Percentiles rank a stretch among this genome's conserved stretches.
phyloP scores from a whole-genome alignment of 2,797 vertebrate genomes.

The Hybognathus amarus region DNA sequence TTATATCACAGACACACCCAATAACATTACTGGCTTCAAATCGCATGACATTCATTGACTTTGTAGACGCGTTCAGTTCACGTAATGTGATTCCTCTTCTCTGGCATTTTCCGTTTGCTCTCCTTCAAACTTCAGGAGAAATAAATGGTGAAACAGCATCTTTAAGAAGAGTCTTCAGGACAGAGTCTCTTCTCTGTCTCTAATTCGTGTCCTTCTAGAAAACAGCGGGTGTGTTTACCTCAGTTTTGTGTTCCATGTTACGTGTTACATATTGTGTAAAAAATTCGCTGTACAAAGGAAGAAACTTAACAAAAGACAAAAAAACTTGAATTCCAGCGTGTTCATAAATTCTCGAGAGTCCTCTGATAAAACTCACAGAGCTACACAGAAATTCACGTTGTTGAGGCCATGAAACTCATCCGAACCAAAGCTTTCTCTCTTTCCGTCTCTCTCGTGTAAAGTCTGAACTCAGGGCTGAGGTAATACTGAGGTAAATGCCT shows the following conservation, averaged over 20 bases:
- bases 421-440: slow-evolving; percentile 21
- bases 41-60: slow-evolving; percentile 1
- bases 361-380: slow-evolving; percentile 39
- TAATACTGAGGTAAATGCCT: slow-evolving; percentile 20
- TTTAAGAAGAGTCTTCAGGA: not conserved
- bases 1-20: slow-evolving; percentile 12
- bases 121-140: slow-evolving; percentile 8
- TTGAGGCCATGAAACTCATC: slow-evolving; percentile 8
- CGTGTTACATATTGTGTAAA: slow-evolving; percentile 10
- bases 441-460: slow-evolving; percentile 2
- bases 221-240: not conserved
- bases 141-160: not conserved
- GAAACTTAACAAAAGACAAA: slow-evolving; percentile 23
- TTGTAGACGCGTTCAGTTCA: slow-evolving; percentile 6
- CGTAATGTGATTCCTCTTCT: slow-evolving; percentile 1
- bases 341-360: slow-evolving; percentile 25
- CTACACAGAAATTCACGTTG: slow-evolving; percentile 18
- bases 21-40: not conserved
- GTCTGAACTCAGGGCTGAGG: slow-evolving; percentile 21
- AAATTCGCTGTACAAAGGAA: slow-evolving; percentile 41
- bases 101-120: not conserved
- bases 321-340: slow-evolving; percentile 9
- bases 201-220: slow-evolving; percentile 24
- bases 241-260: slow-evolving; percentile 3
- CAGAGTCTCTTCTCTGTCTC: slow-evolving; percentile 19